Percentiles rank a stretch among this genome's conserved stretches.
Conservation (phyloP, 2,888 invertebrate genomes). For the Reticulitermes lucifugus region DNA sequence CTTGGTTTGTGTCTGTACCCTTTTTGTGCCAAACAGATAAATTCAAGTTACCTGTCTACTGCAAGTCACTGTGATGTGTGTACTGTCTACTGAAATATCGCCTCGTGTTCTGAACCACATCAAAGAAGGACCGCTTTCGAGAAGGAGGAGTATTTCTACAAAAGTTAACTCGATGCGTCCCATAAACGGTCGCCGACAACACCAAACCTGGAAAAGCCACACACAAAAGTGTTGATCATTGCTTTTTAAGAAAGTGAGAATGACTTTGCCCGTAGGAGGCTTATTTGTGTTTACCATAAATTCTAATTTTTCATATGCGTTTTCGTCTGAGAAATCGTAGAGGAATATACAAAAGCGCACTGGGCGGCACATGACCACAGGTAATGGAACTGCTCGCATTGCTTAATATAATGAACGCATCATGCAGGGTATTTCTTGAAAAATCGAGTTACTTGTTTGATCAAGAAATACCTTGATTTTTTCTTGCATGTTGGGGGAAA, state of each 20-base stretch:
- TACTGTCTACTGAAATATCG: background rate
- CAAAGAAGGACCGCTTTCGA: conserved; percentile 2
- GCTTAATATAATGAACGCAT: too few relatives aligned
- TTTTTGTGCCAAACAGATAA: too few relatives aligned
- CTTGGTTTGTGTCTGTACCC: too few relatives aligned
- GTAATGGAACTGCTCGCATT: too few relatives aligned
- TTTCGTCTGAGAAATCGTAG: too few relatives aligned
- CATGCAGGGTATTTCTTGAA: too few relatives aligned
- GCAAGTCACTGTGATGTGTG: background rate
- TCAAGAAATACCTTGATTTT: too few relatives aligned
- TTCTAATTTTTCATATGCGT: too few relatives aligned
- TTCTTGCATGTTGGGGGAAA: too few relatives aligned
- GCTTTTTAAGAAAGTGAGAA: background rate
- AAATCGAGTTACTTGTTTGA: too few relatives aligned
- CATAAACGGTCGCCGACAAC: background rate
- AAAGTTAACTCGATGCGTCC: background rate
- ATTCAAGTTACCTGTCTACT: background rate
- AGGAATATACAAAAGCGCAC: too few relatives aligned
- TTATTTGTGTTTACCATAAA: background rate
- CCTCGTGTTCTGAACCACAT: conserved; percentile 17
- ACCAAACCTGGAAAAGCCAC: background rate
- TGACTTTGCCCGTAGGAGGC: background rate
- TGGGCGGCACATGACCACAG: too few relatives aligned
- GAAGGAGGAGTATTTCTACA: background rate
- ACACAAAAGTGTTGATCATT: background rate